phyloP scores from a whole-genome alignment of 2,797 vertebrate genomes.

The Phrynocephalus vlangalii region DNA sequence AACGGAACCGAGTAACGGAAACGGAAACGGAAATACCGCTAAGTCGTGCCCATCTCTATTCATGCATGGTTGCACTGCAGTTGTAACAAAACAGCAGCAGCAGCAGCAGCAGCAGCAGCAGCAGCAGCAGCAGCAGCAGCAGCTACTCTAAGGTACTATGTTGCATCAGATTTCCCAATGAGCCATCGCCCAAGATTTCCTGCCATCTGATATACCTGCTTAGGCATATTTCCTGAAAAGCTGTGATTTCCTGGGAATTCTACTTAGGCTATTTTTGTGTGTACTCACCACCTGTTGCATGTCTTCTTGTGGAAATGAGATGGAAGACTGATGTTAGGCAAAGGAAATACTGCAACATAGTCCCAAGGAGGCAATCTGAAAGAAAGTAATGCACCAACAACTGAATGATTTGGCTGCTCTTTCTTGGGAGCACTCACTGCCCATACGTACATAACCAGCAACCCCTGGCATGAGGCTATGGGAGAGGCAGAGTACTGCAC shows the following conservation, averaged over 20 bases:
- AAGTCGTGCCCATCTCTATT: too few relatives aligned
- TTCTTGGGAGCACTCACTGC: background rate
- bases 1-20: too few relatives aligned
- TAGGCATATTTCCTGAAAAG: background rate
- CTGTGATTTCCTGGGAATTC: background rate
- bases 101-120: too few relatives aligned
- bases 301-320: background rate
- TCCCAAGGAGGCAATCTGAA: background rate
- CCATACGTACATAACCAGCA: background rate
- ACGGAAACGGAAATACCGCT: too few relatives aligned
- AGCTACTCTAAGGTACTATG: too few relatives aligned
- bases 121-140: too few relatives aligned
- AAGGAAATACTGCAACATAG: background rate
- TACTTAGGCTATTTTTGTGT: background rate
- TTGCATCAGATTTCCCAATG: too few relatives aligned
- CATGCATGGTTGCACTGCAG: too few relatives aligned
- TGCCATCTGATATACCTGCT: background rate
- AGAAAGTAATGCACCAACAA: background rate
- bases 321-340: background rate
- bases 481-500: background rate
- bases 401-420: background rate
- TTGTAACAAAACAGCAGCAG: too few relatives aligned
- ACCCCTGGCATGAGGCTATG: background rate
- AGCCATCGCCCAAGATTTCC: background rate
- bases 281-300: background rate